A percentile compares a stretch with the other conserved stretches of the same genome.
Evolutionary conservation across 2,113 vertebrate genomes (phyloP).

Genomic region (Seriola quinqueradiata): DNA sequence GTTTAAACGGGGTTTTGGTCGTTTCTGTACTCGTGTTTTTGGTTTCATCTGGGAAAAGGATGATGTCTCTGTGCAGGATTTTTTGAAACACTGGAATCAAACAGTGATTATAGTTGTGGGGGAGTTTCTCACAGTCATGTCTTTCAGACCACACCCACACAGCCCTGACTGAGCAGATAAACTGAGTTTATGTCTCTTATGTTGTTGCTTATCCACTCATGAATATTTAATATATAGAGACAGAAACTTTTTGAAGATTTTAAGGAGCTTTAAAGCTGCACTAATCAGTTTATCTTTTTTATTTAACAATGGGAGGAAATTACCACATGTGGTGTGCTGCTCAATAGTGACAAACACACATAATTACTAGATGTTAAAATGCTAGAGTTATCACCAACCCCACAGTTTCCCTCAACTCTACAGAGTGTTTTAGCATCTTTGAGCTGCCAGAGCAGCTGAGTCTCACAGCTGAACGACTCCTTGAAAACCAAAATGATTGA

Average conservation of each 20-base stretch:
- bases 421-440: neutral
- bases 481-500: neutral
- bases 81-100: too few species aligned
- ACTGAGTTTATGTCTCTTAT: too few species aligned
- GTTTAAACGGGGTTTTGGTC: neutral
- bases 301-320: neutral
- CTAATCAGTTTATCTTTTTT: neutral
- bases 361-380: neutral
- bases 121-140: too few species aligned
- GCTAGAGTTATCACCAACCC: neutral
- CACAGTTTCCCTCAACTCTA: too few species aligned
- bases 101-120: too few species aligned
- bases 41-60: too few species aligned
- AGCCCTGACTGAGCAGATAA: neutral
- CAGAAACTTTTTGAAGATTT: neutral
- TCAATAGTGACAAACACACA: neutral
- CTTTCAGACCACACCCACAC: too few species aligned
- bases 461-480: conserved; percentile 1
- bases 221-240: neutral
- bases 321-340: neutral
- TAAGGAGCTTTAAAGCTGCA: neutral
- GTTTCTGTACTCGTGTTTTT: neutral
- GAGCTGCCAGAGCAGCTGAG: neutral
- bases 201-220: too few species aligned
- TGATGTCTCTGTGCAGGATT: too few species aligned